Percentiles rank a stretch among this genome's conserved stretches.
Evolutionary conservation across 2,888 invertebrate genomes (phyloP).

Genomic region (Cantharis flavilabris): DNA sequence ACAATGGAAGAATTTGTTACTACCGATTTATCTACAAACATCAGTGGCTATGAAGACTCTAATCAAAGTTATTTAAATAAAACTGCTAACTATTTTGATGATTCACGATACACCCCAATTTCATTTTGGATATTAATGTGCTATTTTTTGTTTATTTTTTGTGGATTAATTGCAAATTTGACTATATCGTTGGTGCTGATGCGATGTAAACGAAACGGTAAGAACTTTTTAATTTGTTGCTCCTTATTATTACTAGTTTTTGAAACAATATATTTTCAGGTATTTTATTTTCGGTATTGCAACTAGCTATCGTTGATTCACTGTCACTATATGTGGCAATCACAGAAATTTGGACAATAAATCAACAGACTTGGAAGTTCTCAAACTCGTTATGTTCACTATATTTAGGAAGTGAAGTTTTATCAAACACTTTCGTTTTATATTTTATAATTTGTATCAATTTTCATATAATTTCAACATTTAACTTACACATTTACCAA

Average conservation of each 20-base stretch:
- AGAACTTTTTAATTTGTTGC: constrained; percentile 12
- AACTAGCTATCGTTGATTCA: constrained; percentile 60
- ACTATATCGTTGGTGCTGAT: constrained; percentile 50
- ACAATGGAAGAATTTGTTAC: not conserved
- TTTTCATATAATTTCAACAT: constrained; percentile 62
- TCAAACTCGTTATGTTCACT: constrained; percentile 58
- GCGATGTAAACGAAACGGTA: constrained; percentile 59
- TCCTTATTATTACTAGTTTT: not conserved
- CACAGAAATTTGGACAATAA: constrained; percentile 61
- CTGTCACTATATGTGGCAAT: constrained; percentile 56
- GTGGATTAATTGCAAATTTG: constrained; percentile 41
- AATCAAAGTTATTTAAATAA: constrained; percentile 1
- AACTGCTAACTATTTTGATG: not conserved
- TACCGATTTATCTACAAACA: not conserved
- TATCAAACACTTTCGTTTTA: constrained; percentile 61
- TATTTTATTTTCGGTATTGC: constrained; percentile 57
- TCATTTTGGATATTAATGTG: constrained; percentile 39
- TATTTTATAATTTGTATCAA: constrained; percentile 63
- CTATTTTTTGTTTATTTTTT: constrained; percentile 40
- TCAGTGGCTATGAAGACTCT: not conserved
- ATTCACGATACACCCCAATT: constrained; percentile 2
- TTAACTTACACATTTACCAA: constrained; percentile 58
- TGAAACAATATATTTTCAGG: constrained; percentile 55
- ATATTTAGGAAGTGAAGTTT: constrained; percentile 61
- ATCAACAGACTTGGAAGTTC: constrained; percentile 60